Evolutionary conservation across 2,113 vertebrate genomes (phyloP).

Genomic region (Acrocephalus arundinaceus): DNA sequence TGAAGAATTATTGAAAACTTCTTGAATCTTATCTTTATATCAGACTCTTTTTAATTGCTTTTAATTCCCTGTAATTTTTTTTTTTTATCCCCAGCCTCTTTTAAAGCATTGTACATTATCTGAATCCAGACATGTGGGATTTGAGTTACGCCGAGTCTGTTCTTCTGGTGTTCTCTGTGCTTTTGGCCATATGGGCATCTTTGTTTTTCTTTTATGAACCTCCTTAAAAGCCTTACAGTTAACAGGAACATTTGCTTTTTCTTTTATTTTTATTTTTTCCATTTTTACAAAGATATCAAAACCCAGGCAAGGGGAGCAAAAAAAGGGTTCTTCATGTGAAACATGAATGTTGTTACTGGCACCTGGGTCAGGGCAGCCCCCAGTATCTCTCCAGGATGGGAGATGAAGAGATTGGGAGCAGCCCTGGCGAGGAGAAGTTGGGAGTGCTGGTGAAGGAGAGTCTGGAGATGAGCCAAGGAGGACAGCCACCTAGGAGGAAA

Average conservation of each 20-base stretch:
- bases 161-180: constrained; percentile 10
- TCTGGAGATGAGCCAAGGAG: no score
- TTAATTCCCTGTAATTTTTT: constrained; percentile 25
- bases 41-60: constrained; percentile 39
- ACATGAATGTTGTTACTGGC: not conserved
- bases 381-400: not conserved
- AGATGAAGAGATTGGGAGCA: not conserved
- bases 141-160: not conserved
- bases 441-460: not conserved
- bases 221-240: not conserved
- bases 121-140: constrained; percentile 34
- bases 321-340: not conserved
- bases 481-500: not conserved
- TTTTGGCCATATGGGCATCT: constrained; percentile 43
- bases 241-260: not conserved
- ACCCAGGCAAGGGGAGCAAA: not conserved
- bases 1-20: constrained; percentile 60
- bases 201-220: constrained; percentile 34
- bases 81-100: not conserved
- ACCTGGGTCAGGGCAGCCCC: not conserved
- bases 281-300: not conserved
- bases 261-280: not conserved
- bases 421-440: not conserved
- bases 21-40: constrained; percentile 57
- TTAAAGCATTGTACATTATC: not conserved